These are phyloP conservation scores for Ormyrus thymus DNA, from an alignment of 2,888 invertebrate genomes.

Conservation along the genomic window DNA sequence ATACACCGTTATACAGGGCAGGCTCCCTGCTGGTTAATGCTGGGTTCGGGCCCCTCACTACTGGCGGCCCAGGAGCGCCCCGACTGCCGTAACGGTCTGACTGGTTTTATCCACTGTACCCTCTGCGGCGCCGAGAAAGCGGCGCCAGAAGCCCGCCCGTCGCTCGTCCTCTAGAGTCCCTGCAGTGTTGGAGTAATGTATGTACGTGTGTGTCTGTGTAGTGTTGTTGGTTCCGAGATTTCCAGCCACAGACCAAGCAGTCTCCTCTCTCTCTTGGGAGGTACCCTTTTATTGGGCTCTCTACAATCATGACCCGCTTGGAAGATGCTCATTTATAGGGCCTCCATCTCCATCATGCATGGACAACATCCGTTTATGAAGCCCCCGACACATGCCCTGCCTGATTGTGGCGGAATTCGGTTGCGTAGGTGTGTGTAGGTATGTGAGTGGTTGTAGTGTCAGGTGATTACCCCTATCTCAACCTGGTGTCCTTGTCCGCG, in stretches of 20 bases:
- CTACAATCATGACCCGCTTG: too few species aligned
- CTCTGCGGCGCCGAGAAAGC: neutral
- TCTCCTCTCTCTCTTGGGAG: too few species aligned
- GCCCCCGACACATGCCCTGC: neutral
- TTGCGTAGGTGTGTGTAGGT: neutral
- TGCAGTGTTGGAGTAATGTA: too few species aligned
- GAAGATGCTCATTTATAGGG: neutral
- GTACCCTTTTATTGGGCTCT: too few species aligned
- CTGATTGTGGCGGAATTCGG: neutral
- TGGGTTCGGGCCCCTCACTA: neutral
- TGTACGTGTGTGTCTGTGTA: too few species aligned
- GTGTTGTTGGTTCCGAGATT: too few species aligned
- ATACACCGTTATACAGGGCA: neutral
- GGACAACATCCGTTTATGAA: neutral
- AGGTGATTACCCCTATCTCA: neutral
- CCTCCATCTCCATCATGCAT: neutral
- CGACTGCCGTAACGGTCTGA: too few species aligned
- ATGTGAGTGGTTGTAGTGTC: neutral
- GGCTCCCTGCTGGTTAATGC: neutral
- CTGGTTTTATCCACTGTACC: too few species aligned
- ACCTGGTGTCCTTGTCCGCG: neutral
- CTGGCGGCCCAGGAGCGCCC: neutral
- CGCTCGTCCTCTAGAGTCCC: neutral
- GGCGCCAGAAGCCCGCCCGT: neutral
- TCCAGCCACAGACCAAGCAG: too few species aligned